Percentiles rank a stretch among this genome's conserved stretches.
Evolutionary conservation across 1,140 invertebrate species (phyloP).

Genomic region (Papilio polyxenes): DNA sequence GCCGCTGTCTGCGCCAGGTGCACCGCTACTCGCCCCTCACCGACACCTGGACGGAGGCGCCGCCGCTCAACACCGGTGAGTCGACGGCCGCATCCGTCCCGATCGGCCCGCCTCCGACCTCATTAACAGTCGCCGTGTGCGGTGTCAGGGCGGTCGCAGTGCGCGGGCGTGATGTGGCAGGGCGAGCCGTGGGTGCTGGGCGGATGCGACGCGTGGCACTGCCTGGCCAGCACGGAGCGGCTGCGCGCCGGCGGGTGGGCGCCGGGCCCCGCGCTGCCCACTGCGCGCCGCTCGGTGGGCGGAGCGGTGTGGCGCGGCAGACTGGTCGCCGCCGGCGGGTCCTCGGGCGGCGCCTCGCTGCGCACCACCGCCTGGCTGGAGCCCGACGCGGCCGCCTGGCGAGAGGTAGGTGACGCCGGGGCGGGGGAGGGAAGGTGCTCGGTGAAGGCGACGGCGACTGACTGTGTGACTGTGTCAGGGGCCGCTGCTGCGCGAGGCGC

Average conservation of each 20-base stretch:
- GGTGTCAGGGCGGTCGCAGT: conserved; percentile 87
- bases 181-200: conserved; percentile 88
- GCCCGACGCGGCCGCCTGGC: conserved; percentile 52
- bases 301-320: conserved; percentile 84
- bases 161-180: conserved; percentile 85
- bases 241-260: conserved; percentile 49
- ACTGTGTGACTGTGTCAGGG: neutral
- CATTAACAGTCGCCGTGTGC: neutral
- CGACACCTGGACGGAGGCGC: conserved; percentile 85
- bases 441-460: no score
- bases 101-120: no score
- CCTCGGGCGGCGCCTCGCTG: conserved; percentile 87
- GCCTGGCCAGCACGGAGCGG: conserved; percentile 80
- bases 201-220: conserved; percentile 91
- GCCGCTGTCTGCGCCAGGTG: conserved; percentile 86
- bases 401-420: neutral
- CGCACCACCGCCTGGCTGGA: conserved; percentile 76
- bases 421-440: no score
- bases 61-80: conserved; percentile 60
- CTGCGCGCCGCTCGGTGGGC: conserved; percentile 83
- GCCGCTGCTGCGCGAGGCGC: conserved; percentile 55
- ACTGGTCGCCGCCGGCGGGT: conserved; percentile 86
- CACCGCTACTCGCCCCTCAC: conserved; percentile 85
- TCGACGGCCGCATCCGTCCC: neutral
- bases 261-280: conserved; percentile 81